Percentiles rank a stretch among this genome's conserved stretches.
Evolutionary conservation across 2,888 invertebrate genomes (phyloP).

Genomic region (Agrochola lota): DNA sequence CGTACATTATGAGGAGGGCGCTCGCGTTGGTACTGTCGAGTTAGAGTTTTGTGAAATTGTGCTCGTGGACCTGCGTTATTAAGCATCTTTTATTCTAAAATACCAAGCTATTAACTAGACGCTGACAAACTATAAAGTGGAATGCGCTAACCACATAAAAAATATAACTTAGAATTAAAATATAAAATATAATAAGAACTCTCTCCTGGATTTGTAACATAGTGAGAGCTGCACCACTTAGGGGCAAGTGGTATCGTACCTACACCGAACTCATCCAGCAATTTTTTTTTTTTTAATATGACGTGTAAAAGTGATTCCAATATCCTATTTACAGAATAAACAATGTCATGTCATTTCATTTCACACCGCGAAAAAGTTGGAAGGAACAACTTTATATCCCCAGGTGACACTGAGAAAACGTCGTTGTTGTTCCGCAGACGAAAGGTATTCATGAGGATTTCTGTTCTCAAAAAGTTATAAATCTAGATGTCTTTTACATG

Average conservation of each 20-base stretch:
- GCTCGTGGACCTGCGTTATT: not conserved
- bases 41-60: slow-evolving; percentile 21
- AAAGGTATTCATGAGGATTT: not conserved
- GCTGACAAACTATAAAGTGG: not conserved
- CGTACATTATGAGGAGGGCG: slow-evolving; percentile 57
- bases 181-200: no score
- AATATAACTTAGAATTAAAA: not conserved
- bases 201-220: not conserved
- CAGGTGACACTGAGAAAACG: not conserved
- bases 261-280: not conserved
- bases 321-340: no score
- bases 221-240: not conserved
- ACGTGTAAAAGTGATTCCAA: no score
- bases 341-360: no score
- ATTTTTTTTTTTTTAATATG: no score
- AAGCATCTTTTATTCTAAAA: not conserved
- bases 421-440: not conserved
- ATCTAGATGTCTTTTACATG: not conserved
- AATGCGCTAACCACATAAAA: not conserved
- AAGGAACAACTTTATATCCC: not conserved
- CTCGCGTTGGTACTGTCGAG: slow-evolving; percentile 41
- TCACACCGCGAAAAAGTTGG: not conserved
- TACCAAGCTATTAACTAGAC: not conserved
- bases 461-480: not conserved
- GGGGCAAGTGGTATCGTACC: not conserved